Percentiles rank a stretch among this genome's conserved stretches.
Conservation (phyloP, 1,140 invertebrate genomes). For the Phenacoccus solenopsis region DNA sequence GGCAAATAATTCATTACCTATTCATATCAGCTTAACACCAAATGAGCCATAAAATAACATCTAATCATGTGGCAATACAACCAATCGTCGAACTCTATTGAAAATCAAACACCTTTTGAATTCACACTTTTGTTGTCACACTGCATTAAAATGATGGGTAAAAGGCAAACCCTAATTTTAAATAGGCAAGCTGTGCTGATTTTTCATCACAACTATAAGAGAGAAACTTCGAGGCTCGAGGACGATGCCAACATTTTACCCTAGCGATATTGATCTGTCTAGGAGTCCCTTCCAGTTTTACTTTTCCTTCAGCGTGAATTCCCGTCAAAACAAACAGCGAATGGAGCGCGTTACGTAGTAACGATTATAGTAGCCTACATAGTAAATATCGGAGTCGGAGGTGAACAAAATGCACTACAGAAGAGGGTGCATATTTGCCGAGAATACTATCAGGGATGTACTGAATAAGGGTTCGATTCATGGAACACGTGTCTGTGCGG, state of each 20-base stretch:
- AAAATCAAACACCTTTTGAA: no score
- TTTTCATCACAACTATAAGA: no score
- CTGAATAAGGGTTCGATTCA: background rate
- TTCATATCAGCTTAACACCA: no score
- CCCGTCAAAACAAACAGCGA: background rate
- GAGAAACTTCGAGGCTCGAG: no score
- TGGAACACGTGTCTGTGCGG: background rate
- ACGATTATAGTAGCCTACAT: background rate
- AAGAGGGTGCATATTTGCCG: background rate
- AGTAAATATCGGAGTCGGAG: background rate
- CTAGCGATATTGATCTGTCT: background rate
- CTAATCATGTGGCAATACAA: no score
- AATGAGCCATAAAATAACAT: no score
- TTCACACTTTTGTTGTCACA: no score
- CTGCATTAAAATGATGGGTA: no score
- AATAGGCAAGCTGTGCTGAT: background rate
- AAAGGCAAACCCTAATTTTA: background rate
- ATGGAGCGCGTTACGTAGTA: background rate
- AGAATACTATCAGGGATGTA: slow-evolving; percentile 1
- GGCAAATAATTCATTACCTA: no score
- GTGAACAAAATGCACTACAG: background rate
- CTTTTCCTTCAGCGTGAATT: background rate
- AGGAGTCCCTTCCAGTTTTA: background rate
- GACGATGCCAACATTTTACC: background rate
- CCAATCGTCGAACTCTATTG: no score